These are phyloP conservation scores for Pygoscelis antarcticus DNA, from an alignment of 2,113 vertebrate species.

Conservation along the genomic window DNA sequence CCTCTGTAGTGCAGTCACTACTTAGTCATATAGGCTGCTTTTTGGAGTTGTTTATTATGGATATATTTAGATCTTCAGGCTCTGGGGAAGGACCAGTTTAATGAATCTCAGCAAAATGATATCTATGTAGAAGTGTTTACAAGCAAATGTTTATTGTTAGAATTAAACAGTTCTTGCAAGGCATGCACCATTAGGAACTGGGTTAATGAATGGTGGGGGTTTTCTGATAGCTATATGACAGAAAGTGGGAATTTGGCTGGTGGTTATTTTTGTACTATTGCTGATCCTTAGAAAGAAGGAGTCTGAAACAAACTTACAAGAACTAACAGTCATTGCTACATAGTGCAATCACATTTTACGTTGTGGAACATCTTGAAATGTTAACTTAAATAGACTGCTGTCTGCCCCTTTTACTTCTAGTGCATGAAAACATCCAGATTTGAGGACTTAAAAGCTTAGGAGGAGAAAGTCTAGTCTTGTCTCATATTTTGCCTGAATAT, in stretches of 20 bases:
- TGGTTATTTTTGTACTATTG: neutral
- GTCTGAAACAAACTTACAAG: neutral
- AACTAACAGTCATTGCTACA: neutral
- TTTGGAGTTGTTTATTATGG: constrained; percentile 42
- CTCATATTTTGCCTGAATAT: neutral
- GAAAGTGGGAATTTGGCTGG: neutral
- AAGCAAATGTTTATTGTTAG: neutral
- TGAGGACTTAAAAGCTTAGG: neutral
- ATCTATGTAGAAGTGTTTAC: neutral
- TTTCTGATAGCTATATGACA: neutral
- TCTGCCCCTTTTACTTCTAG: neutral
- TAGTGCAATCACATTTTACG: neutral
- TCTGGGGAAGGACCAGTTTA: neutral
- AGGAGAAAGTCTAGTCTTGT: neutral
- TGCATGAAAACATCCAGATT: neutral
- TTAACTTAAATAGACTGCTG: neutral
- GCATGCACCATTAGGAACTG: neutral
- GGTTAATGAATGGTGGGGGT: neutral
- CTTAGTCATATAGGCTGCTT: constrained; percentile 43
- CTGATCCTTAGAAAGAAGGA: neutral
- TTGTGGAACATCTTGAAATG: neutral
- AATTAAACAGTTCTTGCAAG: neutral
- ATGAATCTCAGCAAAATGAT: neutral
- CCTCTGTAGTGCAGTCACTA: constrained; percentile 62
- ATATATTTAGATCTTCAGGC: constrained; percentile 21